Percentiles rank a stretch among this genome's conserved stretches.
Evolutionary conservation across 1,140 invertebrate species (phyloP).

Genomic region (Drosophila bocki): DNA sequence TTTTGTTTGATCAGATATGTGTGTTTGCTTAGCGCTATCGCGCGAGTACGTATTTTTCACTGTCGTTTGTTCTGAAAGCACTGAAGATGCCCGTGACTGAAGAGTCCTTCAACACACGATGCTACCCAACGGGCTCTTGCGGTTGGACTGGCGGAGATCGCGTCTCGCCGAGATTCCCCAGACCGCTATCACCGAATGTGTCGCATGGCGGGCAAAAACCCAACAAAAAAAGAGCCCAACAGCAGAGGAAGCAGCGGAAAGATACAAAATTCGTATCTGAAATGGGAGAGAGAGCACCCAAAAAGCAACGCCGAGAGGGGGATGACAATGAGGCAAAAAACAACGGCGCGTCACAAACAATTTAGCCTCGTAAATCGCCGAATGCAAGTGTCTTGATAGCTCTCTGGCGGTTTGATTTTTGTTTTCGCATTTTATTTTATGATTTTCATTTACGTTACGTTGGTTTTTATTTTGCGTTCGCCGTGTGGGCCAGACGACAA

Average conservation of each 20-base stretch:
- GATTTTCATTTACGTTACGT: conserved; percentile 1
- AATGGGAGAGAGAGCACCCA: conserved; percentile 47
- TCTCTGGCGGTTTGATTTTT: conserved; percentile 35
- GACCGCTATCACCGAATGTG: conserved; percentile 45
- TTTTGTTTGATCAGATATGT: conserved; percentile 47
- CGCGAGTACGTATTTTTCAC: conserved; percentile 25
- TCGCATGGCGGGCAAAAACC: conserved; percentile 31
- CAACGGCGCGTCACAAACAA: conserved; percentile 32
- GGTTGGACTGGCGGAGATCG: conserved; percentile 26
- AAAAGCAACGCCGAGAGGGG: conserved; percentile 26
- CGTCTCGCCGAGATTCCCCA: conserved; percentile 27
- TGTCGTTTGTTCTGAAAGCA: conserved; percentile 51
- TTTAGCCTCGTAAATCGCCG: conserved; percentile 42
- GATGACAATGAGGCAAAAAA: conserved; percentile 36
- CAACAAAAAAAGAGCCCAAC: conserved; percentile 6
- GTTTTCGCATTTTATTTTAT: conserved; percentile 17
- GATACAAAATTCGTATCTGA: conserved; percentile 32
- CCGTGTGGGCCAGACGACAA: not conserved
- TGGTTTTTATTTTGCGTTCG: conserved; percentile 6
- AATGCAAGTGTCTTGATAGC: conserved; percentile 49
- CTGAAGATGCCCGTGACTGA: not conserved
- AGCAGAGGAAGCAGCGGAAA: conserved; percentile 8
- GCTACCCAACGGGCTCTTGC: conserved; percentile 20
- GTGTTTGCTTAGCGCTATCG: conserved; percentile 7
- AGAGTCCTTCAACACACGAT: conserved; percentile 51